Base-by-base conservation (phyloP, 2,797 vertebrate genomes). In the Anniella stebbinsi region DNA sequence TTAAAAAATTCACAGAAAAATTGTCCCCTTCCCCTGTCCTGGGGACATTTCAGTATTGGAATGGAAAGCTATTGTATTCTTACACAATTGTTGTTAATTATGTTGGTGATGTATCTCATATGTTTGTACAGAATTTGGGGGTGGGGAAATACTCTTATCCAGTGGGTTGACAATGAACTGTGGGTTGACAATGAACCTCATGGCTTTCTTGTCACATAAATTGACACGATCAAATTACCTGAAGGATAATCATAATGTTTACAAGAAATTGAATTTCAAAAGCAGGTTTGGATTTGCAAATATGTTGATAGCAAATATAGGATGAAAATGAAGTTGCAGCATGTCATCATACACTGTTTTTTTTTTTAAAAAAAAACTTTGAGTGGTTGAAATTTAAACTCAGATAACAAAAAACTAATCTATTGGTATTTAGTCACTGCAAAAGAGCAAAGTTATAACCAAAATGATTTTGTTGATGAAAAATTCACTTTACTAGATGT, bases 91-190 rank as follows among this genome's bases (percentile, higher is more conserved):
- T 41, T 82, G 11, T 48, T 48, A 70, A 23, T 54, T 87, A 67
- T 92, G 87, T 45, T 48, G 57, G n/a, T 85, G 51, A 48, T 87
- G 86, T 63, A 30, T 36, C 23, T 88, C 7, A 33, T 75, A n/a
- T 21, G 3, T 91, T 89, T 21, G 3, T 91, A 90, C 83, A 92
- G 89, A 90, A 95, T 84, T 90, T 84, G 87, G 80, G 12, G 73
- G n/a, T n/a, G n/a, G 25, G 60, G 2, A 82, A 25, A 38, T 2
- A 23, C 45, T 28, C 38, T 33, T 41, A 23, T 45, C 73, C 84
- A 93, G 80, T 0, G 0, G 33, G 83, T 90, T 93, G 48, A 54
- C 63, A 60, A 69, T 36, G 90, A 84, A 86, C 91, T 83, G 72
- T 86, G 89, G 28, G 25, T 92, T 91, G 69, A 51, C 70, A 94